Conservation (phyloP, 2,797 vertebrate genomes). For the Bryconaethiops microstoma region DNA sequence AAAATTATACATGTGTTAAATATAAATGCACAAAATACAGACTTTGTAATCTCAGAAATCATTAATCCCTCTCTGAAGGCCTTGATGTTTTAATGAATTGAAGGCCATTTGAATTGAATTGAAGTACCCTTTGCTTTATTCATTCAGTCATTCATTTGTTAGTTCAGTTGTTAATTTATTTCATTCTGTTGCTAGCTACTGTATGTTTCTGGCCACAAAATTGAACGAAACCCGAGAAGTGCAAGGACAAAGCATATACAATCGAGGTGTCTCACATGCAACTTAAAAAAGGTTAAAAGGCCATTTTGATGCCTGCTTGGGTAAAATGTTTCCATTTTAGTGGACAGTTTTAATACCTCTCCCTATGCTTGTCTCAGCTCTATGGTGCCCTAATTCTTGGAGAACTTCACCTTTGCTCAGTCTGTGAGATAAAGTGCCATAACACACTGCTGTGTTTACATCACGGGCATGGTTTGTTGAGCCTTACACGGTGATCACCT, state of each 20-base stretch:
- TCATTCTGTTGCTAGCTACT: neutral
- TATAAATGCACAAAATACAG: too few species aligned
- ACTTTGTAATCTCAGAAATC: too few species aligned
- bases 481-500: slow-evolving; percentile 23
- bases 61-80: too few species aligned
- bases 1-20: too few species aligned
- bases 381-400: neutral
- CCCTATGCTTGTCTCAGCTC: neutral
- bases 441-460: slow-evolving; percentile 30
- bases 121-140: too few species aligned
- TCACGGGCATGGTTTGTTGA: slow-evolving; percentile 13
- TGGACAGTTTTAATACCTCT: slow-evolving; percentile 9
- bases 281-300: neutral
- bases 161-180: too few species aligned
- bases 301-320: neutral
- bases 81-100: too few species aligned
- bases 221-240: neutral
- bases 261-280: neutral
- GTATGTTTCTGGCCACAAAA: neutral
- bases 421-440: slow-evolving; percentile 32
- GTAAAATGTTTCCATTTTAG: slow-evolving; percentile 22
- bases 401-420: slow-evolving; percentile 46
- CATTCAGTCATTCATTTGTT: too few species aligned
- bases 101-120: too few species aligned
- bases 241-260: neutral